phyloP scores from a whole-genome alignment of 2,797 vertebrate genomes.

The Muscicapa comitata region DNA sequence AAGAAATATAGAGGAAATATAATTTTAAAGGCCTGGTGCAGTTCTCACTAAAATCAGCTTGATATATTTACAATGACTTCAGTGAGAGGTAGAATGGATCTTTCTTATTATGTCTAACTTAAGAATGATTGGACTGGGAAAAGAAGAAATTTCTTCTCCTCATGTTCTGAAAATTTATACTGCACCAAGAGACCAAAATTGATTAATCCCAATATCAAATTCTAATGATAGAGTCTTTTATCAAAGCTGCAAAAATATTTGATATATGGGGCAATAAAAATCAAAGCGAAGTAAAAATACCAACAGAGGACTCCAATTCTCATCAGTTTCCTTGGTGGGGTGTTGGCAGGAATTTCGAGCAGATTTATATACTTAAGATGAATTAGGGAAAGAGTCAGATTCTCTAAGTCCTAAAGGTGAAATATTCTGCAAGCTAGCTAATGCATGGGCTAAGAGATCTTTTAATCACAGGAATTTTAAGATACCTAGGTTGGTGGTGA shows the following conservation, averaged over 20 bases:
- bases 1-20: neutral
- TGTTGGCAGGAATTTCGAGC: neutral
- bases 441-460: neutral
- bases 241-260: neutral
- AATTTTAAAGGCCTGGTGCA: neutral
- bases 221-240: neutral
- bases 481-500: constrained; percentile 10
- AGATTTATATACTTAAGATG: neutral
- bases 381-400: neutral
- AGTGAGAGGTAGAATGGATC: neutral
- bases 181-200: neutral
- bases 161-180: neutral
- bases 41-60: neutral
- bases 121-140: constrained; percentile 2
- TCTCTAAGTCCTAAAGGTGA: neutral
- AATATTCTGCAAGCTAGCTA: neutral
- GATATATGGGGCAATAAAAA: neutral
- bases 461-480: constrained; percentile 10
- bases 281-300: constrained; percentile 4
- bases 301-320: neutral
- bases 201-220: neutral
- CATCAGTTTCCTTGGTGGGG: neutral
- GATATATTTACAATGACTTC: neutral
- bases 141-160: constrained; percentile 13
- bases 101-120: constrained; percentile 15